phyloP scores from a whole-genome alignment of 2,888 invertebrate species.

The Deilephila porcellus region DNA sequence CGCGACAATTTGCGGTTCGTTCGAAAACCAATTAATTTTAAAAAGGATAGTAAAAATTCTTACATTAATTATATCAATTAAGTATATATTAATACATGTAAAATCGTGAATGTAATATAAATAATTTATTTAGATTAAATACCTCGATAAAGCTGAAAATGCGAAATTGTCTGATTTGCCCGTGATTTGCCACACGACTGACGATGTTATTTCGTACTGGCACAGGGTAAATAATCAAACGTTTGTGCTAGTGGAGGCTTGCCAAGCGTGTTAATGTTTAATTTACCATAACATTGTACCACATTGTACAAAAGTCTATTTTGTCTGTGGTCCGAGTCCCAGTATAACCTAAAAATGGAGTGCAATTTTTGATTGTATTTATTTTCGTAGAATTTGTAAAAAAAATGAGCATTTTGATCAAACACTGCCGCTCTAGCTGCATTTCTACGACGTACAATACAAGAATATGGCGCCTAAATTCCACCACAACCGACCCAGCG shows the following conservation, averaged over 20 bases:
- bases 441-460: conserved; percentile 55
- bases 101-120: too few species aligned
- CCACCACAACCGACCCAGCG: conserved; percentile 63
- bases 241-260: too few species aligned
- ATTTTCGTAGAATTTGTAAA: conserved; percentile 34
- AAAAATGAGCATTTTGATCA: conserved; percentile 75
- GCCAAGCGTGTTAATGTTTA: too few species aligned
- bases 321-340: not conserved
- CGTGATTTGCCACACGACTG: too few species aligned
- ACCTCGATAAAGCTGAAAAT: too few species aligned
- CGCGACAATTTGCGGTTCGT: not conserved
- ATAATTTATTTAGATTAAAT: too few species aligned
- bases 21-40: not conserved
- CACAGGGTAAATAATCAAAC: too few species aligned
- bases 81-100: too few species aligned
- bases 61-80: too few species aligned
- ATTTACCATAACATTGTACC: not conserved
- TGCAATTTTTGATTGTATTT: conserved; percentile 34
- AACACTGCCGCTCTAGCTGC: conserved; percentile 60
- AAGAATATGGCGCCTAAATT: conserved; percentile 72
- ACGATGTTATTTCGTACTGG: too few species aligned
- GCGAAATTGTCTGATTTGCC: too few species aligned
- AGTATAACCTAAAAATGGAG: conserved; percentile 53
- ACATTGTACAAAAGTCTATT: not conserved
- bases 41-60: too few species aligned